A percentile compares a stretch with the other conserved stretches of the same genome.
Conservation (phyloP, 2,797 vertebrate species). For the Lindbergichthys nudifrons region DNA sequence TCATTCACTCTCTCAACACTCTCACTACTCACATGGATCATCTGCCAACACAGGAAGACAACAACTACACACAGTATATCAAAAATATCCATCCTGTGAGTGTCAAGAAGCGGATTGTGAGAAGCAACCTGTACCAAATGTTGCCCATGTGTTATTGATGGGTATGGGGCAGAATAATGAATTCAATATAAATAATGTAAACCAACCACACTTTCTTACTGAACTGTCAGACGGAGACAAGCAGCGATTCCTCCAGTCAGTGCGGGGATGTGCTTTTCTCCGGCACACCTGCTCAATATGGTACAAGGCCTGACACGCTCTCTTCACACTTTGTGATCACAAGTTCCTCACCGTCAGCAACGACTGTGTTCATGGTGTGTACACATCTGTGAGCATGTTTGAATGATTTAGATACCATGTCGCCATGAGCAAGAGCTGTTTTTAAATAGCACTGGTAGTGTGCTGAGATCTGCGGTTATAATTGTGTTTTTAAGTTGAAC, state of each 20-base stretch:
- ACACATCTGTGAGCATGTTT: slow-evolving; percentile 7
- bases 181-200: slow-evolving; percentile 67
- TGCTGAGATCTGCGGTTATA: slow-evolving; percentile 20
- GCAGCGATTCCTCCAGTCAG: slow-evolving; percentile 33
- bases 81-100: slow-evolving; percentile 23
- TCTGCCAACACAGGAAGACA: slow-evolving; percentile 8
- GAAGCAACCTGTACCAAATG: slow-evolving; percentile 51
- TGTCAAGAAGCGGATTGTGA: slow-evolving; percentile 30
- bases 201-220: slow-evolving; percentile 44
- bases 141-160: slow-evolving; percentile 70
- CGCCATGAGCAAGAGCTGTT: slow-evolving; percentile 27
- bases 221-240: slow-evolving; percentile 24
- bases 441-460: slow-evolving; percentile 18
- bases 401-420: slow-evolving; percentile 14
- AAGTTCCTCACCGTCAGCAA: slow-evolving; percentile 37
- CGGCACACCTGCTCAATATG: slow-evolving; percentile 47
- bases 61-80: background rate
- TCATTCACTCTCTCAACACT: background rate
- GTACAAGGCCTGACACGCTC: slow-evolving; percentile 18
- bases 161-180: slow-evolving; percentile 51
- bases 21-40: background rate
- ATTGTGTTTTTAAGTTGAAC: slow-evolving; percentile 12
- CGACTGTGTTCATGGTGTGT: slow-evolving; percentile 33
- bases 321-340: slow-evolving; percentile 54
- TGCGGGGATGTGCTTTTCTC: slow-evolving; percentile 23